Conservation (phyloP, 2,113 vertebrate species). For the Suncus etruscus region DNA sequence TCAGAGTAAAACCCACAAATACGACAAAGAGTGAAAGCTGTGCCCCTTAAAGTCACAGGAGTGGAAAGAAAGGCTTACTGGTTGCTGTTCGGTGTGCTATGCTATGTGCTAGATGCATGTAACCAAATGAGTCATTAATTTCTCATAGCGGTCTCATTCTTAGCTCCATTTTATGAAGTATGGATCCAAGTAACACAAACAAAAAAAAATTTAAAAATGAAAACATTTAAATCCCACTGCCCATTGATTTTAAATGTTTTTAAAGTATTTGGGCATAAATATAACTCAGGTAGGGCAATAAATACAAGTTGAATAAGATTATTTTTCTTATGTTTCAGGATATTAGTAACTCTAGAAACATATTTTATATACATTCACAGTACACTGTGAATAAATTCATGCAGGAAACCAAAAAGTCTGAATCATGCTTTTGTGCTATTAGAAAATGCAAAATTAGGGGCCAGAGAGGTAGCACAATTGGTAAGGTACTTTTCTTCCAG, state of each 20-base stretch:
- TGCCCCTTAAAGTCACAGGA: background rate
- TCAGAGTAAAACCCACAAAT: background rate
- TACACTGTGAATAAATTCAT: background rate
- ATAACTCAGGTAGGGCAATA: background rate
- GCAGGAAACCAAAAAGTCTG: background rate
- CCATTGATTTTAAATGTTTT: constrained; percentile 3
- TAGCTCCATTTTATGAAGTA: background rate
- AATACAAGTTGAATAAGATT: constrained; percentile 7
- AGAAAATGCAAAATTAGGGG: background rate
- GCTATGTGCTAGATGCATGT: background rate
- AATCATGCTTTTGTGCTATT: background rate
- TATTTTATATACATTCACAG: background rate
- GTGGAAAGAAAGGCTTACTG: background rate
- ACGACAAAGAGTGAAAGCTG: background rate
- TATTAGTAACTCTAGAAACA: constrained; percentile 40
- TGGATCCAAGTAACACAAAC: constrained; percentile 20
- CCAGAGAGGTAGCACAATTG: too few species aligned
- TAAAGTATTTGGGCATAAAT: constrained; percentile 7
- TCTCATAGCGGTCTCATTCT: background rate
- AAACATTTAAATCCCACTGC: background rate
- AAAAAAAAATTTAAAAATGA: background rate
- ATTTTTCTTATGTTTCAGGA: background rate
- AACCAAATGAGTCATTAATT: background rate
- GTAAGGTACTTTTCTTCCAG: too few species aligned
- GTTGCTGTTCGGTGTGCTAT: background rate